A percentile compares a stretch with the other conserved stretches of the same genome.
Evolutionary conservation across 2,797 vertebrate genomes (phyloP).

Genomic region (Pempheris klunzingeri): DNA sequence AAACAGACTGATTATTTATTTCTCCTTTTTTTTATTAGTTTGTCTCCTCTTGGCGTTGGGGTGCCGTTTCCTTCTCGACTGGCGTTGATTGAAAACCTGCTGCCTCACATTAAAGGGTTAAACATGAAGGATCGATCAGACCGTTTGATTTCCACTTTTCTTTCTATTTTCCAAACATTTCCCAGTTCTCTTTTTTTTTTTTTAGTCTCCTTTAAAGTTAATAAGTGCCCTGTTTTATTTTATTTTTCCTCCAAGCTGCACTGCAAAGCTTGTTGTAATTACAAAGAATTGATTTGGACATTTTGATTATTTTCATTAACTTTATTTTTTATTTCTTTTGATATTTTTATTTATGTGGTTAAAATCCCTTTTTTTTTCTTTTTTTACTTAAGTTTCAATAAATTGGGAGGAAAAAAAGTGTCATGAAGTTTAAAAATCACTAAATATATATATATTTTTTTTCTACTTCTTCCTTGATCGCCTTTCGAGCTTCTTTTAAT

Average conservation of each 20-base stretch:
- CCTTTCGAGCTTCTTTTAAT: background rate
- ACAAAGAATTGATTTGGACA: slow-evolving; percentile 17
- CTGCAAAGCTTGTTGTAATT: slow-evolving; percentile 21
- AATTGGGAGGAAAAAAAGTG: slow-evolving; percentile 59
- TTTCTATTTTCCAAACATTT: slow-evolving; percentile 2
- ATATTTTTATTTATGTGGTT: slow-evolving; percentile 57
- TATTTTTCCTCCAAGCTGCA: slow-evolving; percentile 9
- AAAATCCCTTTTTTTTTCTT: slow-evolving; percentile 35
- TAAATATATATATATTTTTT: background rate
- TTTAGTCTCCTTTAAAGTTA: slow-evolving; percentile 13
- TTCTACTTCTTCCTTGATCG: background rate
- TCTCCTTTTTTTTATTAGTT: slow-evolving; percentile 66
- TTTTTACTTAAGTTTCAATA: slow-evolving; percentile 62
- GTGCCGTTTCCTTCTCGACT: slow-evolving; percentile 35
- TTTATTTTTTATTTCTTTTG: slow-evolving; percentile 10
- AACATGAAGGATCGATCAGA: slow-evolving; percentile 50
- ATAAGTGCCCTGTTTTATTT: slow-evolving; percentile 35
- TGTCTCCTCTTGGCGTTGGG: slow-evolving; percentile 80
- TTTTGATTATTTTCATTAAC: background rate
- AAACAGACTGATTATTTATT: slow-evolving; percentile 84
- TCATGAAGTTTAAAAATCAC: slow-evolving; percentile 38
- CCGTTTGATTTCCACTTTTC: slow-evolving; percentile 15
- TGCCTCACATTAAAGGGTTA: slow-evolving; percentile 44
- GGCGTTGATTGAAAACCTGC: slow-evolving; percentile 78
- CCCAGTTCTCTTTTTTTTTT: too few species aligned